These are phyloP conservation scores for Montipora cactus DNA, from an alignment of 64 coral and sea anemone species.

Conservation along the genomic window DNA sequence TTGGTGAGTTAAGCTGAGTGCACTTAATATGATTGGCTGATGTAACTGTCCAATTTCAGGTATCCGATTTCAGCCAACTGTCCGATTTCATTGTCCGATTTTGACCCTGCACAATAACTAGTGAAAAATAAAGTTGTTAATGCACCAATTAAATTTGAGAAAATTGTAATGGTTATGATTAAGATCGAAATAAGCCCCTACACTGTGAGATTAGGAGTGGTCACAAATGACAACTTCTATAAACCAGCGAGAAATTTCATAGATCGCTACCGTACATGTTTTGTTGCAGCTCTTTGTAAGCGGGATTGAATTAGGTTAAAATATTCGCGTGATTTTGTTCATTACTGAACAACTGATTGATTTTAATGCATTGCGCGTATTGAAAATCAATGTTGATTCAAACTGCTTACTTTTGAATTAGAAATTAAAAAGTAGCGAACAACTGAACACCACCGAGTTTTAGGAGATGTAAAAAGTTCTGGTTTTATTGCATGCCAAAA, in stretches of 20 bases:
- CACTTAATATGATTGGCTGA: too few relatives aligned
- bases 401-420: not conserved
- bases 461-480: not conserved
- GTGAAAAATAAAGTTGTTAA: too few relatives aligned
- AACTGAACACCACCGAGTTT: not conserved
- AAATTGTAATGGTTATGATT: too few relatives aligned
- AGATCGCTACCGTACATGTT: not conserved
- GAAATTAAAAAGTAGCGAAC: too few relatives aligned
- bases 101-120: too few relatives aligned
- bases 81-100: too few relatives aligned
- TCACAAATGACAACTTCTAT: not conserved
- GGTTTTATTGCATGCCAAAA: constrained; percentile 23
- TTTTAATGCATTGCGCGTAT: not conserved
- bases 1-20: too few relatives aligned
- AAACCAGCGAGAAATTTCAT: not conserved
- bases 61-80: too few relatives aligned
- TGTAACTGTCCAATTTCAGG: too few relatives aligned
- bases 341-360: not conserved
- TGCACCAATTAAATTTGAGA: not conserved
- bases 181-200: not conserved
- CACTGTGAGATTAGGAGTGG: not conserved
- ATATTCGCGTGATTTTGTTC: not conserved
- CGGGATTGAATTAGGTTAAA: not conserved
- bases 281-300: not conserved
- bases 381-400: constrained; percentile 28